phyloP scores from a whole-genome alignment of 2,113 vertebrate species.

The Tragelaphus buxtoni region DNA sequence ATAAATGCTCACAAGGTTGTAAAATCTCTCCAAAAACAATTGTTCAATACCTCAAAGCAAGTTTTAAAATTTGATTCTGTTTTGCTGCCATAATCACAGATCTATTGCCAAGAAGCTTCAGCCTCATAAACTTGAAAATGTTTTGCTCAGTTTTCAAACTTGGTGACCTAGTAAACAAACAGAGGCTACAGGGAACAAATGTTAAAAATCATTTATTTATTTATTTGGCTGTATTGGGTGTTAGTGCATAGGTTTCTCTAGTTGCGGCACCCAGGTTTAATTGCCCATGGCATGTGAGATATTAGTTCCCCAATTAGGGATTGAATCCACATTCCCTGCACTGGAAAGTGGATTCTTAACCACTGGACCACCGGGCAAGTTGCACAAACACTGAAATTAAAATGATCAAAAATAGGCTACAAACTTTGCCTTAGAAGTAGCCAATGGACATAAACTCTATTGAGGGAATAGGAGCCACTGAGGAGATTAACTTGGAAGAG shows the following conservation, averaged over 20 bases:
- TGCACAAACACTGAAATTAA: background rate
- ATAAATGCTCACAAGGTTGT: slow-evolving; percentile 1
- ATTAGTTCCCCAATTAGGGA: background rate
- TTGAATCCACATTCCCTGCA: background rate
- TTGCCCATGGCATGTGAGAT: background rate
- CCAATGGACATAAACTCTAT: background rate
- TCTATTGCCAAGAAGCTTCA: background rate
- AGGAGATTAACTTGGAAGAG: background rate
- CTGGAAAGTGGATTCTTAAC: background rate
- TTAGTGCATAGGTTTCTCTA: background rate
- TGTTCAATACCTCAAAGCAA: background rate
- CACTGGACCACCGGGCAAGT: background rate
- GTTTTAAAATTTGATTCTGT: background rate
- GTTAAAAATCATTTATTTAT: background rate
- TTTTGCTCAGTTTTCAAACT: background rate
- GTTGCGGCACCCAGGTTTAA: background rate
- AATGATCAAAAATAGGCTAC: background rate
- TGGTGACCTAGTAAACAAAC: background rate
- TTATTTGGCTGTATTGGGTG: background rate
- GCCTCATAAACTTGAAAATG: slow-evolving; percentile 18
- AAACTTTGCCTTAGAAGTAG: background rate
- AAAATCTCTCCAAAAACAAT: slow-evolving; percentile 32
- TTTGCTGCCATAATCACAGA: background rate
- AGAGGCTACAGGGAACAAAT: background rate
- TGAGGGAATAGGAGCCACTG: background rate